Conservation (phyloP, 2,888 invertebrate species). For the Mayetiola destructor region DNA sequence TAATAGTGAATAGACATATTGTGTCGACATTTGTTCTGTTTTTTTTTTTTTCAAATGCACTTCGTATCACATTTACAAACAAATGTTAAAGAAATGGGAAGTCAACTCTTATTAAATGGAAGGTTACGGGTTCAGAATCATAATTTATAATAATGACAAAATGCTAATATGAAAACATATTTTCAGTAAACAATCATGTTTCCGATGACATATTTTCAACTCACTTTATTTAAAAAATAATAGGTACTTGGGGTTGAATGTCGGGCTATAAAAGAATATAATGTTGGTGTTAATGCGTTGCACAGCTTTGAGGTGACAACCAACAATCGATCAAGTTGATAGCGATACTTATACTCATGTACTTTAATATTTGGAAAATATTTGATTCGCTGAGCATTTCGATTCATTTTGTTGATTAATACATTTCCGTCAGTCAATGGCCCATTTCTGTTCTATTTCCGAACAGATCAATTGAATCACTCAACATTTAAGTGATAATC, state of each 20-base stretch:
- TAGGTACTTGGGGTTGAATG: no score
- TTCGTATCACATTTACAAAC: not conserved
- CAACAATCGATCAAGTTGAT: no score
- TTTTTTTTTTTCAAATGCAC: not conserved
- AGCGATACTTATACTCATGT: no score
- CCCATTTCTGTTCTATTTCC: not conserved
- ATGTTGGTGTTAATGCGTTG: no score
- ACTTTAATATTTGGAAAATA: no score
- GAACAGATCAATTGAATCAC: not conserved
- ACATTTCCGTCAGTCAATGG: not conserved
- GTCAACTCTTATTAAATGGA: not conserved
- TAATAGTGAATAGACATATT: no score
- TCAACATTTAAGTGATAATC: not conserved
- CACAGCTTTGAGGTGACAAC: no score
- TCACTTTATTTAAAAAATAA: no score
- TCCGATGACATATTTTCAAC: conserved; percentile 10
- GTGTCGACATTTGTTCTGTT: not conserved
- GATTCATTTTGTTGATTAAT: not conserved
- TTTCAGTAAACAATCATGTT: no score
- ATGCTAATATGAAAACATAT: conserved; percentile 12
- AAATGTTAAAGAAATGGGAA: not conserved
- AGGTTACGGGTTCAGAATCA: not conserved
- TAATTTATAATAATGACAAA: not conserved
- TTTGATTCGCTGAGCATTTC: no score
- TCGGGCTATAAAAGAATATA: no score